phyloP scores from a whole-genome alignment of 2,113 vertebrate genomes.

The Callospermophilus lateralis region DNA sequence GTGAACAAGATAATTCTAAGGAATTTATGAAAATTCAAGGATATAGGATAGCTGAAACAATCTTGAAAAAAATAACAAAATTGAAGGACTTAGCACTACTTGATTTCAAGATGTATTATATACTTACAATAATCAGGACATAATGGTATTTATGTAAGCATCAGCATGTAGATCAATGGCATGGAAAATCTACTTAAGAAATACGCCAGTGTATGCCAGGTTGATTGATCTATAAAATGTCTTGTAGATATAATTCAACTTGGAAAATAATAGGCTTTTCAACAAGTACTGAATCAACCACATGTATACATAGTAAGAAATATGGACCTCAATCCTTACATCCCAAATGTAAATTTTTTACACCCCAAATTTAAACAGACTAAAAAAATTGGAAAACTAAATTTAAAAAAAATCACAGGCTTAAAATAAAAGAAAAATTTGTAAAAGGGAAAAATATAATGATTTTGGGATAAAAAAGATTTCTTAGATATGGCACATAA shows the following conservation, averaged over 20 bases:
- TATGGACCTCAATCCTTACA: background rate
- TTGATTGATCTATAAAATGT: background rate
- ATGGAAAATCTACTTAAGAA: background rate
- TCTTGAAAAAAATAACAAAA: background rate
- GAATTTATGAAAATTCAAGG: constrained; percentile 2
- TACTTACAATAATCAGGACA: background rate
- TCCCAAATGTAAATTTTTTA: no score
- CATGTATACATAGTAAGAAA: background rate
- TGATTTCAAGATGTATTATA: background rate
- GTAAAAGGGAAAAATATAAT: background rate
- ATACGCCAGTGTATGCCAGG: background rate
- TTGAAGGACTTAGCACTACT: no score
- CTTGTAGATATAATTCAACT: background rate
- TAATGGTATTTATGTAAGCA: background rate
- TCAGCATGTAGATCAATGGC: background rate
- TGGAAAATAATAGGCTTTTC: background rate
- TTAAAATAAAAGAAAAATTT: background rate
- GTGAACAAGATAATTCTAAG: background rate
- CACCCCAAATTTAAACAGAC: background rate
- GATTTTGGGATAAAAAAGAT: background rate
- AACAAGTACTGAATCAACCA: background rate
- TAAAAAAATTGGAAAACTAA: no score
- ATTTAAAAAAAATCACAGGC: background rate
- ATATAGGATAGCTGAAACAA: background rate
- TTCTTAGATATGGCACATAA: background rate